Base-by-base conservation (phyloP, 1,140 invertebrate genomes). In the Asobara japonica region DNA sequence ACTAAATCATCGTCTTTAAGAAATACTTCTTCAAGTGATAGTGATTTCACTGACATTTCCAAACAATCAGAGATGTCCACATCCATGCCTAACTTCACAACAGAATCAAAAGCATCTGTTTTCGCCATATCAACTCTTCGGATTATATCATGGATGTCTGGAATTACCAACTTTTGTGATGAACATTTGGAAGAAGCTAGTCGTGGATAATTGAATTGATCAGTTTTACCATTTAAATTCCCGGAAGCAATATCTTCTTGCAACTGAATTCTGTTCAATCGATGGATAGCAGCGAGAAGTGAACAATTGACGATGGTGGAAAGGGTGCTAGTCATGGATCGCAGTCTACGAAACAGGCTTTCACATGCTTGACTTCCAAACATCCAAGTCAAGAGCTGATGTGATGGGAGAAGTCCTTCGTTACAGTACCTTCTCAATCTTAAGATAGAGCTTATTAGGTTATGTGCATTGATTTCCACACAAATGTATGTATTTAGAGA, bases 401-500 rank as follows among this genome's bases (percentile, higher is more conserved):
- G 18, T 11, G 45, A 29, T 11, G 51, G 71, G 31, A 48, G 16
- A 67, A 27, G n/a, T 67, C 6, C 38, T 25, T 30, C 38, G 13
- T n/a, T 7, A 10, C 13, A 22, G 20, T 64, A 27, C 22, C 62
- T 68, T 31, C 31, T 51, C 33, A 48, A 11, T 41, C 61, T 51
- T 25, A 71, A 67, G 11, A 71, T 36, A 0, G 51, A 65, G 64
- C 68, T 71, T 8, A 74, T 29, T 16, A 74, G 64, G 16, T 27
- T 65, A 56, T 74, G 69, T 25, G 73, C 62, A 71, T 74, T 74
- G 25, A 74, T 27, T 71, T 74, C 73, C 36, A 74, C 29, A 45
- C 73, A 74, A 16, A 56, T 25, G 30, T 72, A 72, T 2, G 41
- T 48, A 31, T 66, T 72, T 30, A 72, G 7, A 13, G 41, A 48